Base-by-base conservation (phyloP, 2,113 vertebrate species). In the Daboia siamensis region DNA sequence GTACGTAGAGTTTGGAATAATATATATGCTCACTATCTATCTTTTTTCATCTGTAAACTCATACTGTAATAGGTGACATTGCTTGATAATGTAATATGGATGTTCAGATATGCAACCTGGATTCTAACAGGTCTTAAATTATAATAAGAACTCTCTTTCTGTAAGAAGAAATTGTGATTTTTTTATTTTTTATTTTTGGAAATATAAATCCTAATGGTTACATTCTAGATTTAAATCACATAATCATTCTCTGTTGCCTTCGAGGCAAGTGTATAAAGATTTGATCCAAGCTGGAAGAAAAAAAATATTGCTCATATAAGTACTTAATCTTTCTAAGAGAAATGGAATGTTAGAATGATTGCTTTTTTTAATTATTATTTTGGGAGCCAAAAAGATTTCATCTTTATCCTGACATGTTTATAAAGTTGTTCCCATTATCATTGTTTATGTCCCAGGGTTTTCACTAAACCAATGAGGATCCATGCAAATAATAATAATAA, bases 291-390 rank as follows among this genome's bases (percentile, higher is more conserved):
- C 74, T 29, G 11, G 20, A 13, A 15, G 44, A 2, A 1, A 11
- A 26, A 52, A 74, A 54, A 51, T 21, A 48, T 21, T 54, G 12
- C 12, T 55, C 51, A 0, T 1, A 0, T 26, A 87, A 0, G 0
- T 4, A 3, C n/a, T 0, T 0, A n/a, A 48, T 23, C 29, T 86
- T 51, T 91, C 48, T 33, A 87, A 91, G 46, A 92, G 89, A 93
- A 84, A 4, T 55, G 69, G 8, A 39, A 39, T 91, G n/a, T 88
- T 26, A 29, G 89, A 46, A 57, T 54, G 33, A 74, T 0, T 48
- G 44, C 56, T 87, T 20, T 90, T 51, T 85, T 33, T 24, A 9
- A 51, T 8, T 8, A 51, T 26, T 29, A n/a, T 69, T 69, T 69
- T 5, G 61, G 9, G 56, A 86, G 55, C n/a, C 39, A 39, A 5